Evolutionary conservation across 1,140 invertebrate genomes (phyloP), one percentile per base, ranked within the genome.

Genomic region (Samia ricini): DNA sequence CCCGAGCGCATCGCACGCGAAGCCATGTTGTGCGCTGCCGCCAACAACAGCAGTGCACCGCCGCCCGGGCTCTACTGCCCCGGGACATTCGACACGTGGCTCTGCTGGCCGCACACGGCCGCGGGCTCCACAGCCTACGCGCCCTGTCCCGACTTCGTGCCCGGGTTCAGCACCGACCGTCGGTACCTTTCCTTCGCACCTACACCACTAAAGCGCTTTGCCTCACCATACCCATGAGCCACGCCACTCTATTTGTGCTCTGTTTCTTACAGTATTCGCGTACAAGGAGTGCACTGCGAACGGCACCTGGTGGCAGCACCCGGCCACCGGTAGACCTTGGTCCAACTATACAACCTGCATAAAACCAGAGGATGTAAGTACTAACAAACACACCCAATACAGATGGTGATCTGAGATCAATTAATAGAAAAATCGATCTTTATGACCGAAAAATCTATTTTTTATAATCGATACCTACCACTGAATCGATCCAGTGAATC

Each of bases 311-410:
- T 94, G 92, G 74, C 87, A 85, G 42, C 93, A 94, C 79, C 92
- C 93, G 10, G 69, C 85, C 54, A 92, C 84, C 54, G 93, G 93
- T 68, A 91, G 88, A 71, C 92, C 91, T 36, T 97, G 96, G 96
- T 96, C 96, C 52, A 98, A 98, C 89, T 98, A 98, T 83, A 97
- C 96, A n/a, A 95, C 94, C 4, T 98, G 97, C 79, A 89, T 98
- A 15, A 94, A 96, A 69, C 76, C 94, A 0, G 94, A 93, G 69
- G 95, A 97, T 80, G 87, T 89, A 54, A 63, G 77, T 79, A 54
- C 2, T 51, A 29, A 29, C 26, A 29, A n/a, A n/a, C n/a, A n/a
- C n/a, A n/a, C n/a, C n/a, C n/a, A n/a, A n/a, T n/a, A n/a, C n/a
- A n/a, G n/a, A n/a, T n/a, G n/a, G n/a, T n/a, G n/a, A n/a, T n/a